A percentile compares a stretch with the other conserved stretches of the same genome.
These are phyloP conservation scores for Dryoscopus gambensis DNA, from an alignment of 2,113 vertebrate genomes.

Conservation along the genomic window DNA sequence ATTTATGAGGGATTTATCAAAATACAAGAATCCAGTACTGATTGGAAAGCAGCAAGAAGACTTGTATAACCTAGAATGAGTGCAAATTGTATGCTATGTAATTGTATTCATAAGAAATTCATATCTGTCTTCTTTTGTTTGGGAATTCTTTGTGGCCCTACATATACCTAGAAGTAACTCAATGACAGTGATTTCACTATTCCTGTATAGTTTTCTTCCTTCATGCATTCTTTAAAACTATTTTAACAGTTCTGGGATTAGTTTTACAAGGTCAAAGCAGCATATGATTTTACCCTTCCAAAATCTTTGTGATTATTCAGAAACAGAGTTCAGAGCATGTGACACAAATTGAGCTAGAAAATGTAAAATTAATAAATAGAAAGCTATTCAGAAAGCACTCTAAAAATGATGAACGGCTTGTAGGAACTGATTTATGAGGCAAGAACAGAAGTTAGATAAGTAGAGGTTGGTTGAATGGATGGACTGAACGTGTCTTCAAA, in stretches of 20 bases:
- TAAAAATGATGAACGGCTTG: conserved; percentile 11
- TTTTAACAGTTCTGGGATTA: not conserved
- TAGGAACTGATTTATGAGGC: conserved; percentile 28
- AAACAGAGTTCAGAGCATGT: not conserved
- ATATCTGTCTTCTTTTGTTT: not conserved
- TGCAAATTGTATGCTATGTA: not conserved
- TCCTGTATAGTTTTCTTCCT: not conserved
- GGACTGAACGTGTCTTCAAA: not conserved
- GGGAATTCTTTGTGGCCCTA: not conserved
- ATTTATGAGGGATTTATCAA: not conserved
- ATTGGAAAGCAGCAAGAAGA: not conserved
- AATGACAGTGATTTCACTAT: not conserved
- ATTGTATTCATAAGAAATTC: not conserved
- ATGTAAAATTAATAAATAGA: conserved; percentile 36
- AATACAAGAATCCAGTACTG: not conserved
- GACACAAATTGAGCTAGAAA: not conserved
- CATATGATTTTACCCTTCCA: not conserved
- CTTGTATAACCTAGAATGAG: not conserved
- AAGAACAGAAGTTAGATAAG: not conserved
- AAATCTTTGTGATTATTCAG: not conserved
- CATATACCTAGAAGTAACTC: not conserved
- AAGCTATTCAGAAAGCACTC: not conserved
- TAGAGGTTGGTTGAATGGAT: not conserved
- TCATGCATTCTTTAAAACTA: not conserved
- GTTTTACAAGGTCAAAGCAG: conserved; percentile 16